phyloP scores from a whole-genome alignment of 1,140 invertebrate species.

The Pseudomyrmex concolor region DNA sequence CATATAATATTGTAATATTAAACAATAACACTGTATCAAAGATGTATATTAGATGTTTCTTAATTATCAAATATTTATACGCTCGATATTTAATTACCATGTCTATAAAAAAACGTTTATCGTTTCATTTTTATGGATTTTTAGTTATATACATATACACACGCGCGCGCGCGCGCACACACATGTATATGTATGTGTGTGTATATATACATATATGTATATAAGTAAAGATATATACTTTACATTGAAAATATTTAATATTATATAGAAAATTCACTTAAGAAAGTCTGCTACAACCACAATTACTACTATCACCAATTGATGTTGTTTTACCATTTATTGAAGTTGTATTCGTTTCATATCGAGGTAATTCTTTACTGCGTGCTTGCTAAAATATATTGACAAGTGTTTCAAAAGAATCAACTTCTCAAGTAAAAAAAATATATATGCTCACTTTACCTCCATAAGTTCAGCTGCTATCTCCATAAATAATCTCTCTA shows the following conservation, averaged over 20 bases:
- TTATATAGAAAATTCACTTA: slow-evolving; percentile 75
- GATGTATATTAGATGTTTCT: slow-evolving; percentile 58
- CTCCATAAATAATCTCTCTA: slow-evolving; percentile 98
- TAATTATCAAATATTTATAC: slow-evolving; percentile 65
- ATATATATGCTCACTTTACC: slow-evolving; percentile 82
- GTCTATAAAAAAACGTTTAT: slow-evolving; percentile 65
- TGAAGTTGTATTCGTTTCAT: slow-evolving; percentile 89
- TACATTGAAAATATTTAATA: slow-evolving; percentile 48
- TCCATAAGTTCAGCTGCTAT: slow-evolving; percentile 97
- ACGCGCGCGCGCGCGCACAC: neutral
- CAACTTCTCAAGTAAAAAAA: slow-evolving; percentile 1
- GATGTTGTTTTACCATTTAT: slow-evolving; percentile 90
- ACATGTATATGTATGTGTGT: neutral
- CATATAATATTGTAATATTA: slow-evolving; percentile 67
- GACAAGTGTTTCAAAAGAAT: neutral
- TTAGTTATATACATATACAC: neutral
- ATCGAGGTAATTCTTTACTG: slow-evolving; percentile 91
- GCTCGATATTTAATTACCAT: slow-evolving; percentile 61
- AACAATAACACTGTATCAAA: slow-evolving; percentile 67
- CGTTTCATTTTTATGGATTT: slow-evolving; percentile 12
- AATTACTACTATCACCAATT: slow-evolving; percentile 88
- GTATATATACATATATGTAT: neutral
- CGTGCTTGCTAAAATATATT: slow-evolving; percentile 89
- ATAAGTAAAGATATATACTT: slow-evolving; percentile 16
- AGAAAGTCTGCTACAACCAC: slow-evolving; percentile 85